Base-by-base conservation (phyloP, 2,888 invertebrate species). In the Cantharis flavilabris region DNA sequence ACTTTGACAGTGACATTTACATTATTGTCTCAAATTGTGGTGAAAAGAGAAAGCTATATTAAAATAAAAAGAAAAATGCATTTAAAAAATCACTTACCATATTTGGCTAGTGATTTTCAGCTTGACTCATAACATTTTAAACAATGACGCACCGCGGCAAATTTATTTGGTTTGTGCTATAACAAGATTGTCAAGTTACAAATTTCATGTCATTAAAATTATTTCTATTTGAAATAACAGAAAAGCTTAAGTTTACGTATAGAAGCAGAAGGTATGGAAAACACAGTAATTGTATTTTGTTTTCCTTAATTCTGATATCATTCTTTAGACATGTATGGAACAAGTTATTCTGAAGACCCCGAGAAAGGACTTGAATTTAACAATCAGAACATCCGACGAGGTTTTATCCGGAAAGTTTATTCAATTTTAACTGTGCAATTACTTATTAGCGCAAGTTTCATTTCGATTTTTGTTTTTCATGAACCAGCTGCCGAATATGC, bases 361-460 rank as follows among this genome's bases (percentile, higher is more conserved):
- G 92, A 92, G 85, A 70, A 93, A 83, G 93, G 92, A 0, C 94
- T 94, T 85, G 93, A 92, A 71, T 96, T 96, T 88, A 91, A 86
- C 80, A 94, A 95, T 82, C 91, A 93, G 84, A 89, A 90, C 79
- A 94, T 96, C 80, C 89, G 96, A 71, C 90, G 91, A 83, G 92
- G 92, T 0, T 95, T 95, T 85, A 92, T 95, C 73, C 90, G 94
- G 87, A 96, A 93, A 90, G 97, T 97, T 69, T 97, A 97, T 87
- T 90, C 93, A 33, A 96, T 97, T 84, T 88, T 97, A 82, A 93
- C 94, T 94, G 90, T 92, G 26, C 98, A 98, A 89, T 90, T 98
- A 75, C 84, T 93, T 9, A 91, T 98, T 72, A 96, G 97, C 0
- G 89, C 95, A 83, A 91, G 90, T 0, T 93, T 97, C 88, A 95